Percentiles rank a stretch among this genome's conserved stretches.
Evolutionary conservation across 2,888 invertebrate species (phyloP).

Genomic region (Synanthedon formicaeformis): DNA sequence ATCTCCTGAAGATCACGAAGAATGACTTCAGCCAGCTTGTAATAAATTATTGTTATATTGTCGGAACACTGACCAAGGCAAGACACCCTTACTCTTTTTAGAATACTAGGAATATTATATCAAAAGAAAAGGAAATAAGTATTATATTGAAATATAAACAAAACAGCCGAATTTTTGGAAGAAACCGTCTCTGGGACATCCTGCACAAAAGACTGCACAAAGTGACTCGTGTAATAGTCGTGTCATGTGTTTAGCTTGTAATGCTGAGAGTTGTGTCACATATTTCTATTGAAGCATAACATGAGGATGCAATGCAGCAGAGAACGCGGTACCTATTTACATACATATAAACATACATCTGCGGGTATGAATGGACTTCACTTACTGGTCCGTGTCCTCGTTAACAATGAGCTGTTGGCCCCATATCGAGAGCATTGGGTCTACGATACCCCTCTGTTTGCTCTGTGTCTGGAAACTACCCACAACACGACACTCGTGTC

Average conservation of each 20-base stretch:
- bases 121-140: too few relatives aligned
- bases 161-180: too few relatives aligned
- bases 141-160: too few relatives aligned
- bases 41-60: too few relatives aligned
- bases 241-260: conserved; percentile 13
- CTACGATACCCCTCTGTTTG: conserved; percentile 97
- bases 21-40: too few relatives aligned
- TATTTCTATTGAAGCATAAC: conserved; percentile 17
- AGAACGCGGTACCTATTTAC: conserved; percentile 15
- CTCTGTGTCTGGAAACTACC: conserved; percentile 86
- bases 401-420: conserved; percentile 97
- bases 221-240: conserved; percentile 8
- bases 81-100: too few relatives aligned
- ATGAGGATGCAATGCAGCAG: conserved; percentile 8
- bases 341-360: not conserved
- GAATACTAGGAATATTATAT: too few relatives aligned
- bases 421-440: conserved; percentile 98
- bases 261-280: conserved; percentile 9
- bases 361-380: conserved; percentile 42
- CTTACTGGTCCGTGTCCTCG: conserved; percentile 98
- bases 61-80: too few relatives aligned
- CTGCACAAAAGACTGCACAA: not conserved
- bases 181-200: too few relatives aligned
- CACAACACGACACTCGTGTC: conserved; percentile 49
- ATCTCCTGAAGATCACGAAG: too few relatives aligned